phyloP scores from a whole-genome alignment of 2,797 vertebrate genomes.

The Lacerta bilineata region DNA sequence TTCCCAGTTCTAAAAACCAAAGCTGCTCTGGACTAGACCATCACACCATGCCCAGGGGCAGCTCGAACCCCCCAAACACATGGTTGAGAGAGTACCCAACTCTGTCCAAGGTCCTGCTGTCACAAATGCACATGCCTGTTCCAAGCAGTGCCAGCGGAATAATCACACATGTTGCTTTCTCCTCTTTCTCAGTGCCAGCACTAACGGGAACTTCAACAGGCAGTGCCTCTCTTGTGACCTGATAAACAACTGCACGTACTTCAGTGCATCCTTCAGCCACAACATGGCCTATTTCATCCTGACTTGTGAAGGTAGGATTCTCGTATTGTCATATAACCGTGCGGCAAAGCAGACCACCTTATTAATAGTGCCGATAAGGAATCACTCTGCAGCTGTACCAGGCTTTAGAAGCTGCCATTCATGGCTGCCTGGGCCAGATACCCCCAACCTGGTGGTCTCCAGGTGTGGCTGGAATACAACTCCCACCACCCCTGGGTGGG shows the following conservation, averaged over 20 bases:
- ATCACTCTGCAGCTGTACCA: no score
- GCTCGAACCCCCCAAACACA: not conserved
- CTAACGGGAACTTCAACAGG: constrained; percentile 92
- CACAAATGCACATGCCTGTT: not conserved
- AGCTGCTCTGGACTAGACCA: not conserved
- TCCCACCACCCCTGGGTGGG: no score
- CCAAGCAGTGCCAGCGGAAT: not conserved
- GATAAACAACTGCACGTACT: constrained; percentile 90
- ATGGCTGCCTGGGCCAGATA: no score
- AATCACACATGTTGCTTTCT: constrained; percentile 39
- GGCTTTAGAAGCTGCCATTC: no score
- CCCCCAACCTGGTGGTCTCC: no score
- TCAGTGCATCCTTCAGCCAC: constrained; percentile 93
- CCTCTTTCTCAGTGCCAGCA: constrained; percentile 87
- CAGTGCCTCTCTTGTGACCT: constrained; percentile 93
- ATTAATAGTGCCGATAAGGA: no score
- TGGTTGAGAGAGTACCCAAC: not conserved
- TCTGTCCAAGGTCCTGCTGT: not conserved
- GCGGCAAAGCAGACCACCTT: no score
- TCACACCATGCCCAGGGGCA: not conserved
- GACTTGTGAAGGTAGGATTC: constrained; percentile 90
- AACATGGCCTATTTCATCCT: constrained; percentile 89
- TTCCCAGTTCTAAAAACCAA: not conserved
- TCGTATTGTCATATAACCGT: not conserved
- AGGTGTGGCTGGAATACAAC: no score